Conservation (phyloP, 2,888 invertebrate genomes). For the Thereva nobilitata region DNA sequence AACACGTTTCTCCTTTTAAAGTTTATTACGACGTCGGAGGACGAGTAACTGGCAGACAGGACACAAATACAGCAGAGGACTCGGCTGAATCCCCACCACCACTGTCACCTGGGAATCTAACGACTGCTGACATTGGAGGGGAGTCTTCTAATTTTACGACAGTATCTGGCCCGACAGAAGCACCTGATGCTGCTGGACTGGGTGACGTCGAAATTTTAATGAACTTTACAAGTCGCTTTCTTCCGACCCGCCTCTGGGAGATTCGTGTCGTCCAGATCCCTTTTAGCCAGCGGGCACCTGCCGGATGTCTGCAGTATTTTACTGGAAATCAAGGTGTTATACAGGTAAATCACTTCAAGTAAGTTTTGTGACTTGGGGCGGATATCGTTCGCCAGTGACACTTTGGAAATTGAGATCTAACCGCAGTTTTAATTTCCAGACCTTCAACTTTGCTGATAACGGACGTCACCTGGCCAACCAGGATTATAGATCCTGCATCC, state of each 20-base stretch:
- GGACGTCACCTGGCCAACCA: slow-evolving; percentile 80
- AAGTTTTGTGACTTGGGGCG: neutral
- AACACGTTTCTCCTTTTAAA: slow-evolving; percentile 40
- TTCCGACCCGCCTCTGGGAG: slow-evolving; percentile 77
- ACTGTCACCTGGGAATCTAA: slow-evolving; percentile 40
- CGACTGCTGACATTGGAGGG: neutral
- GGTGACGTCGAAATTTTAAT: slow-evolving; percentile 54
- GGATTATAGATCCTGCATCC: slow-evolving; percentile 76
- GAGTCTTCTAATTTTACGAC: neutral
- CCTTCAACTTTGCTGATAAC: slow-evolving; percentile 81
- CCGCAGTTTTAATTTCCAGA: slow-evolving; percentile 57
- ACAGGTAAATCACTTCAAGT: slow-evolving; percentile 44
- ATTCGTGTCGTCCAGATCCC: slow-evolving; percentile 76
- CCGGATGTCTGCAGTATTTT: slow-evolving; percentile 76
- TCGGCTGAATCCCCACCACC: slow-evolving; percentile 36
- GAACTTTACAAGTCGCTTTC: slow-evolving; percentile 65
- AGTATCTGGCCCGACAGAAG: slow-evolving; percentile 35
- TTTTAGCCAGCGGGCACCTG: slow-evolving; percentile 75
- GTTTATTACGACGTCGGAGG: slow-evolving; percentile 57
- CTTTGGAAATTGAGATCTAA: neutral
- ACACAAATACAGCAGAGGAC: slow-evolving; percentile 37
- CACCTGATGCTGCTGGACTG: slow-evolving; percentile 41
- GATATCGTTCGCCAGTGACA: slow-evolving; percentile 5
- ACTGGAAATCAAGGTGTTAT: slow-evolving; percentile 64
- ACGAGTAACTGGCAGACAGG: slow-evolving; percentile 48